A percentile compares a stretch with the other conserved stretches of the same genome.
These are phyloP conservation scores for Pollenia angustigena DNA, from an alignment of 2,888 invertebrate genomes.

Conservation along the genomic window DNA sequence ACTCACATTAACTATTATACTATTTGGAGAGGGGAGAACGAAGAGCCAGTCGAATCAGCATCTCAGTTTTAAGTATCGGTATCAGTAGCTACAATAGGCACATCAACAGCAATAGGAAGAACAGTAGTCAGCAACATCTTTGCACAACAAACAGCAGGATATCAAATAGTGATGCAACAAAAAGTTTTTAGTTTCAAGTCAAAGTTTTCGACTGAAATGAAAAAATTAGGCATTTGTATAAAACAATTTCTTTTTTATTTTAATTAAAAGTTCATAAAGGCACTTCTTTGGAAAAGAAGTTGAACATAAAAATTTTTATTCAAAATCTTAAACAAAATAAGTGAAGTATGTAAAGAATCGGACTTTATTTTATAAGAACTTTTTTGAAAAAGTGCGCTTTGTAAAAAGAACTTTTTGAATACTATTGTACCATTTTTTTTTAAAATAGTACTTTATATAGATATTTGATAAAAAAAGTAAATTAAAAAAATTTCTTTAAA, in stretches of 20 bases:
- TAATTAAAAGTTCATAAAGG: too few relatives aligned
- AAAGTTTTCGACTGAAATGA: slow-evolving; percentile 20
- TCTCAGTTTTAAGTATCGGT: neutral
- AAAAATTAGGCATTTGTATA: neutral
- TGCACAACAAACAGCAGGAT: slow-evolving; percentile 12
- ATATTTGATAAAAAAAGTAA: neutral
- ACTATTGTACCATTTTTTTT: neutral
- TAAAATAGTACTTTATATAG: neutral
- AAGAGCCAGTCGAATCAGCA: neutral
- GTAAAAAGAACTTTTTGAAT: neutral
- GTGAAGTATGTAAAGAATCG: neutral
- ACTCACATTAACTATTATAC: neutral
- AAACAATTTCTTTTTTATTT: too few relatives aligned
- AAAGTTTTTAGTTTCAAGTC: slow-evolving; percentile 18
- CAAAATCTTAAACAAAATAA: neutral
- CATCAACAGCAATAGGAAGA: too few relatives aligned
- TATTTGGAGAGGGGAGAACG: neutral
- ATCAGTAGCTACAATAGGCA: neutral
- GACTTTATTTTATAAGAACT: neutral
- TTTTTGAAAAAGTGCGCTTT: neutral
- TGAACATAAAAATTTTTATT: too few relatives aligned
- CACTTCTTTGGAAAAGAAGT: too few relatives aligned
- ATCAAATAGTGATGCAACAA: slow-evolving; percentile 6
- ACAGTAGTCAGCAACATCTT: slow-evolving; percentile 6
- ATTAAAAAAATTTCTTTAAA: neutral